Conservation (phyloP, 2,888 invertebrate species). For the Drosophila eohydei region DNA sequence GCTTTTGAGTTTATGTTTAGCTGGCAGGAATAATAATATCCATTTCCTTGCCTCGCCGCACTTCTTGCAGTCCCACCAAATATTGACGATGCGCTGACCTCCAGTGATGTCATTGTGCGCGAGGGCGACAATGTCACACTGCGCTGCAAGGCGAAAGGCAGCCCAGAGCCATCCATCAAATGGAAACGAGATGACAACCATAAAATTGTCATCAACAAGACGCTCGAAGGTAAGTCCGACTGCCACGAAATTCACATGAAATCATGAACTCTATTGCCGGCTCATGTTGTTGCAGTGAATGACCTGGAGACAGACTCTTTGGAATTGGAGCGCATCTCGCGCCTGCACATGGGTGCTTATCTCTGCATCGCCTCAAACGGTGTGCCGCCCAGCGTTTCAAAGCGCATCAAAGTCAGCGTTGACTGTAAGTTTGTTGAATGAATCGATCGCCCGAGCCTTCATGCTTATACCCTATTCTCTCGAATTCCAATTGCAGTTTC, state of each 20-base stretch:
- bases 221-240: conserved; percentile 88
- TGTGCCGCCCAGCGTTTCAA: conserved; percentile 95
- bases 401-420: conserved; percentile 96
- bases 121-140: conserved; percentile 95
- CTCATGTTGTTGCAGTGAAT: conserved; percentile 86
- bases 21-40: conserved; percentile 51
- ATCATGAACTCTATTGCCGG: conserved; percentile 16
- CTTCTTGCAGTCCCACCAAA: conserved; percentile 92
- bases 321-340: conserved; percentile 93
- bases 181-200: conserved; percentile 96
- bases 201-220: conserved; percentile 94
- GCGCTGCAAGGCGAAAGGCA: conserved; percentile 95
- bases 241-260: conserved; percentile 6
- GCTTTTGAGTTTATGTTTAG: conserved; percentile 51
- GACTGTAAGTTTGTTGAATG: conserved; percentile 91
- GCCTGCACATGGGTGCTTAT: conserved; percentile 96
- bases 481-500: conserved; percentile 88
- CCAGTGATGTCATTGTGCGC: conserved; percentile 95
- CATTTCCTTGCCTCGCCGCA: conserved; percentile 79
- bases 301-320: conserved; percentile 94
- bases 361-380: conserved; percentile 94
- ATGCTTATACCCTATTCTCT: neutral
- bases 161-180: conserved; percentile 94
- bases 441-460: neutral
- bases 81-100: conserved; percentile 95